Base-by-base conservation (phyloP, 2,888 invertebrate genomes). In the Steinernema hermaphroditum region DNA sequence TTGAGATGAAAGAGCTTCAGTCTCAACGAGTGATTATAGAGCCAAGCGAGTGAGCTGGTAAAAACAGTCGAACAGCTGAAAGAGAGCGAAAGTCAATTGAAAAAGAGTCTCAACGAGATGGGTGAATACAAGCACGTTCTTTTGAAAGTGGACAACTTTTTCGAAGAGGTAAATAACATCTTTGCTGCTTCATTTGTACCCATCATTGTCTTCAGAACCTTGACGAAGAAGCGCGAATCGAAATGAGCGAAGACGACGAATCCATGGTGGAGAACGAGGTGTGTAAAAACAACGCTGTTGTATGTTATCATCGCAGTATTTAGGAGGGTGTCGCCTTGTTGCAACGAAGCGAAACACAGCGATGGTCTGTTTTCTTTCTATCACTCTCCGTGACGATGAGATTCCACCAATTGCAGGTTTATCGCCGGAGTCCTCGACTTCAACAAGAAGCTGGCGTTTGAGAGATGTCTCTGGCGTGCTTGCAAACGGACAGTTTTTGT, bases 401-500 rank as follows among this genome's bases (percentile, higher is more conserved):
- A 32, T 29, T 16, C n/a, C 8, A 62, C 6, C 6, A 75, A 8
- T 73, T 69, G 24, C 82, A 92, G 96, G 88, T 98, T 98, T 90
- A 93, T 97, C 81, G 96, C 97, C 86, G 98, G 98, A 80, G 96
- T 96, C 76, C 94, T 98, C 90, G 93, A 74, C 91, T 96, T 73
- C 94, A 96, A 88, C 91, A 95, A 79, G 91, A 96, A 79, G 93
- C 93, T 94, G 37, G 93, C 94, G 12, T 97, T 98, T 89, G 96
- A 96, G 89, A 91, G 96, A 37, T 94, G 98, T 93, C 88, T 98
- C 81, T 97, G 97, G 96, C 91, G 96, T 81, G 96, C 96, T 34
- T 96, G 96, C 86, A 91, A 96, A 75, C 96, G 97, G 78, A 96
- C 96, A 87, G 96, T 96, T 68, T 97, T 96, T 88, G 90, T 97